A percentile compares a stretch with the other conserved stretches of the same genome.
These are phyloP conservation scores for Hirundichthys speculiger DNA, from an alignment of 2,113 vertebrate species.

Conservation along the genomic window DNA sequence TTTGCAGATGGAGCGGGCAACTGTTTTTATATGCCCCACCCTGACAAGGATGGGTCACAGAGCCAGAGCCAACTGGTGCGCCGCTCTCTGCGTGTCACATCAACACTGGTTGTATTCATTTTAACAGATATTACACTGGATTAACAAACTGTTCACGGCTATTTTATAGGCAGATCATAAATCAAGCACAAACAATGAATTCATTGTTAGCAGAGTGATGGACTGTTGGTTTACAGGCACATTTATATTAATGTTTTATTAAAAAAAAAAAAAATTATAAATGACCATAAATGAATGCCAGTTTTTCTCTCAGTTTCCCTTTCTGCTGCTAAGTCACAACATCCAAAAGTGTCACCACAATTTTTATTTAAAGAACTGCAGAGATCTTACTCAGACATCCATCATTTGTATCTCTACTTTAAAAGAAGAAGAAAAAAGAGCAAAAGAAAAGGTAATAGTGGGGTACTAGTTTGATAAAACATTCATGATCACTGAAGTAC, in stretches of 20 bases:
- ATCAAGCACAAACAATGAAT: conserved; percentile 68
- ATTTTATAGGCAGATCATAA: conserved; percentile 70
- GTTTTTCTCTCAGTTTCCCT: neutral
- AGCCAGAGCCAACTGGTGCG: conserved; percentile 60
- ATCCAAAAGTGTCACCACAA: conserved; percentile 44
- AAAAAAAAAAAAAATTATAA: conserved; percentile 66
- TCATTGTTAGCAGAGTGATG: conserved; percentile 63
- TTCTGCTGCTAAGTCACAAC: conserved; percentile 47
- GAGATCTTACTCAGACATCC: conserved; percentile 34
- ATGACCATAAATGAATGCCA: conserved; percentile 54
- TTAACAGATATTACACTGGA: conserved; percentile 70
- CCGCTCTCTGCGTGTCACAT: conserved; percentile 38
- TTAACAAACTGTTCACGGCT: conserved; percentile 75
- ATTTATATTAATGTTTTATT: conserved; percentile 73
- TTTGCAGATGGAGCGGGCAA: conserved; percentile 73
- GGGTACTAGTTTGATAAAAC: conserved; percentile 43
- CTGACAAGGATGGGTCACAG: conserved; percentile 57
- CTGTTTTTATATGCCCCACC: conserved; percentile 76
- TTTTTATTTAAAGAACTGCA: conserved; percentile 49
- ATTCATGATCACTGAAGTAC: conserved; percentile 52
- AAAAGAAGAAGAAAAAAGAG: neutral
- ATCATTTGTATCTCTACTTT: conserved; percentile 26
- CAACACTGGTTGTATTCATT: conserved; percentile 55
- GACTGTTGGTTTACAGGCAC: conserved; percentile 67
- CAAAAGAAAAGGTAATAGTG: conserved; percentile 10